Conservation (phyloP, 2,113 vertebrate species). For the Passer domesticus region DNA sequence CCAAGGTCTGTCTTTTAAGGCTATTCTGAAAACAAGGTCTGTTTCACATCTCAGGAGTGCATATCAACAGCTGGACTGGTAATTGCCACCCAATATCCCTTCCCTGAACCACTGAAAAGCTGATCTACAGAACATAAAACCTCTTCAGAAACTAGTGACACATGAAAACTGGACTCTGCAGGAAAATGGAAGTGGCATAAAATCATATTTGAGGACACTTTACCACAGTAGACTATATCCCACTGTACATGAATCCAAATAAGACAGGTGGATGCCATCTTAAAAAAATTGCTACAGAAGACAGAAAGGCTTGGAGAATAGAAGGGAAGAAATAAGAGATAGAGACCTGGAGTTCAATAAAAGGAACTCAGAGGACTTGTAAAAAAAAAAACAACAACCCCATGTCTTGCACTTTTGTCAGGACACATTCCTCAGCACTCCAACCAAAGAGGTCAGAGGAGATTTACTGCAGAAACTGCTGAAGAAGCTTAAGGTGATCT, state of each 20-base stretch:
- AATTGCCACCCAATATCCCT: not conserved
- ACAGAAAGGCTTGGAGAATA: not conserved
- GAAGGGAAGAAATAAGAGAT: not conserved
- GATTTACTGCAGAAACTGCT: not conserved
- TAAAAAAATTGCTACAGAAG: not conserved
- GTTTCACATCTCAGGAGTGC: not conserved
- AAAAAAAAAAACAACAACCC: rapidly evolving
- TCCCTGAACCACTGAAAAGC: not conserved
- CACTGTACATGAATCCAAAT: not conserved
- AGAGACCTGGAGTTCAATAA: not conserved
- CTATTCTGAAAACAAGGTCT: not conserved
- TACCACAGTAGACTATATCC: not conserved
- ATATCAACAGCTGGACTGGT: not conserved
- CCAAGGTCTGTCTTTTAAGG: not conserved
- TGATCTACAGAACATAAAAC: not conserved
- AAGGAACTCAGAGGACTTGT: not conserved
- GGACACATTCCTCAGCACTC: not conserved
- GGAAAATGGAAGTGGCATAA: not conserved
- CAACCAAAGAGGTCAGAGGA: not conserved
- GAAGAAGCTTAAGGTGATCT: not conserved
- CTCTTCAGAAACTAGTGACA: not conserved
- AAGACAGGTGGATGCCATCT: not conserved
- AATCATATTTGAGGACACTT: not conserved
- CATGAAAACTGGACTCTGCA: not conserved
- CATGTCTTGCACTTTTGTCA: not conserved